Evolutionary conservation across 2,888 invertebrate genomes (phyloP), one percentile per base, ranked within the genome.

Genomic region (Sabatieria punctata): DNA sequence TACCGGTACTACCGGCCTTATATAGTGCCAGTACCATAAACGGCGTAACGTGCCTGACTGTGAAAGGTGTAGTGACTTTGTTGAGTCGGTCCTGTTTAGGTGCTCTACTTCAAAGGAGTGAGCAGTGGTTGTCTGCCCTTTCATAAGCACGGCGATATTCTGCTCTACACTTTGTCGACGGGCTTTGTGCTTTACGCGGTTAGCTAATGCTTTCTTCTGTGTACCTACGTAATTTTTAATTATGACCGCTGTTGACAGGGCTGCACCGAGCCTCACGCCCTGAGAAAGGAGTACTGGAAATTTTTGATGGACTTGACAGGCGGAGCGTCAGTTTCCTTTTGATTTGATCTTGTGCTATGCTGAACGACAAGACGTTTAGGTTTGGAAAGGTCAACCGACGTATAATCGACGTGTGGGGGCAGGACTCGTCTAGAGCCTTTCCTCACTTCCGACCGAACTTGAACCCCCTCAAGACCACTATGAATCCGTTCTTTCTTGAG

Each of bases 201-300:
- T 49, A 15, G 40, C n/a, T n/a, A n/a, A n/a, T n/a, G 26, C 45
- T 27, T n/a, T 26, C 6, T 18, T 15, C 13, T 43, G 13, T 11
- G n/a, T 8, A 18, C 8, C 8, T 43, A 18, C 13, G 8, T 8
- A 11, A n/a, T 22, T 18, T 39, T 49, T 41, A 43, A 25, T 37
- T 11, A 13, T 48, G 48, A 0, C 53, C 66, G 66, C n/a, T n/a
- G n/a, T n/a, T n/a, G n/a, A n/a, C n/a, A n/a, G n/a, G n/a, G 82
- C 79, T 46, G 74, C 82, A 39, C 82, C 49, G 83, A 84, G 63
- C 80, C 82, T 1, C 77, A 77, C 49, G 78, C 77, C 61, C 65
- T 84, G 52, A 71, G 82, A 52, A 73, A 78, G 8, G 80, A 80
- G 45, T 84, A 84, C 66, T 82, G 79, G 76, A 80, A 77, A 63